These are phyloP conservation scores for Equus quagga DNA, from an alignment of 2,113 vertebrate genomes.

Conservation along the genomic window DNA sequence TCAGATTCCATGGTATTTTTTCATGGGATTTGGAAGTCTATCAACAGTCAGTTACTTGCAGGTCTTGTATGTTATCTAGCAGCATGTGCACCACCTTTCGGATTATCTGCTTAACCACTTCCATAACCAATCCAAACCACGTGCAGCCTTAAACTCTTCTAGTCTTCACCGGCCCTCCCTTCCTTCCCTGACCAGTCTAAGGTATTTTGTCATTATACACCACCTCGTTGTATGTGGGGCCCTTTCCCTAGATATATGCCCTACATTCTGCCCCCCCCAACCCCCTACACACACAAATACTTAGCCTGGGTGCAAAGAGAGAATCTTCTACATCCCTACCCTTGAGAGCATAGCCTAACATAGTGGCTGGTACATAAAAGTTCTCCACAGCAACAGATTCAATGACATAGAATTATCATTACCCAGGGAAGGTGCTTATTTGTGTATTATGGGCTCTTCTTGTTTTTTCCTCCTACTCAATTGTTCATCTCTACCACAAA, in stretches of 20 bases:
- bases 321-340: neutral
- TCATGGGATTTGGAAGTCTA: neutral
- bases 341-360: neutral
- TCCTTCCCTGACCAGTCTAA: neutral
- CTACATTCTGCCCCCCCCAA: neutral
- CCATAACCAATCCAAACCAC: neutral
- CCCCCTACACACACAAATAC: neutral
- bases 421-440: neutral
- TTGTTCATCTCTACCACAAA: neutral
- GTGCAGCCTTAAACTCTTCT: neutral
- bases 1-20: neutral
- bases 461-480: neutral
- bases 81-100: neutral
- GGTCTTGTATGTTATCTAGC: neutral
- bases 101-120: neutral
- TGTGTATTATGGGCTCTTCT: neutral
- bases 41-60: neutral
- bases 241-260: neutral
- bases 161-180: neutral
- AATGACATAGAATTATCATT: constrained; percentile 1
- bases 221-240: neutral
- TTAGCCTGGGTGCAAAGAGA: neutral
- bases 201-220: neutral
- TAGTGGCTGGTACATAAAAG: neutral
- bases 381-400: neutral